Evolutionary conservation across 2,888 invertebrate species (phyloP), one percentile per base, ranked within the genome.

Genomic region (Himalopsyche tibetana): DNA sequence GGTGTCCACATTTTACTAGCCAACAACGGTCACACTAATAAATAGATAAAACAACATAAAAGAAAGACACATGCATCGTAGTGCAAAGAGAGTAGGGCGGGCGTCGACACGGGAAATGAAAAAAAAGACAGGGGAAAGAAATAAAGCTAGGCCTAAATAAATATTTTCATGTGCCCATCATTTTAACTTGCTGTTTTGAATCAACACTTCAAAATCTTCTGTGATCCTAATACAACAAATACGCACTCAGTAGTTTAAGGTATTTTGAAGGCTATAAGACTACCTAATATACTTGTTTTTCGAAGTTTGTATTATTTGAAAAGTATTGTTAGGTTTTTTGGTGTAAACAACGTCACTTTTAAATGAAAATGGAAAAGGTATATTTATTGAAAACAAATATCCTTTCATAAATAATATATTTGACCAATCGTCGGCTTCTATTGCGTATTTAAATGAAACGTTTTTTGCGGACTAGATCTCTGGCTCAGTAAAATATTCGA

Each of bases 101-200:
- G n/a, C 63, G 63, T 63, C 63, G 63, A 63, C 63, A 63, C 28
- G 63, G 63, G 63, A 63, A 63, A 63, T 63, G 82, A 82, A 85
- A 85, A 83, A 85, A 42, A 85, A 81, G 51, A 82, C 79, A 36
- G 55, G 74, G 56, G 28, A 28, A 55, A 36, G 85, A 82, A 85
- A 28, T 55, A 45, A 45, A 84, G 36, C 40, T 6, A 36, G 79
- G 28, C 85, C 85, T 85, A 85, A 85, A 51, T 82, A 85, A 85
- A 85, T 82, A 82, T 85, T 85, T 85, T 85, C 82, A 12, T 28
- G 40, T 55, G 74, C 36, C 55, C 42, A 45, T 56, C 51, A 51
- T 82, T 85, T 85, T 85, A 85, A 85, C 63, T 85, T 85, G 82
- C 74, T 82, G 81, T 81, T 84, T 82, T 82, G 82, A 82, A 55